Evolutionary conservation across 1,140 invertebrate genomes (phyloP), one percentile per base, ranked within the genome.

Genomic region (Penaeus vannamei): DNA sequence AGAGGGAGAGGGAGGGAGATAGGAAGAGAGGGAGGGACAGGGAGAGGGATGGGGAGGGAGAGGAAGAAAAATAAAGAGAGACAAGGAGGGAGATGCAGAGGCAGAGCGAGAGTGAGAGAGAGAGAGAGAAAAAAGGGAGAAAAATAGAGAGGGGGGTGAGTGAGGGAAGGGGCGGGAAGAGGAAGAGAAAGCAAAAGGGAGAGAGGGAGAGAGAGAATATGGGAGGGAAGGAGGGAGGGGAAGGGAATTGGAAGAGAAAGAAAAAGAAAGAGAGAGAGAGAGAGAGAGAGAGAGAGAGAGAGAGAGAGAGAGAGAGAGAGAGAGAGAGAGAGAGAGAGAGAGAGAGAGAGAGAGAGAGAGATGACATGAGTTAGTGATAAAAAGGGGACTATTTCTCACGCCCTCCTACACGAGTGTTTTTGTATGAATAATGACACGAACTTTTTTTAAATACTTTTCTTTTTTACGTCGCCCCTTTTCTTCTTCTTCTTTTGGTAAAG

Each of bases 301-400:
- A 53, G 22, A 53, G 20, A 20, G 53, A 20, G 7, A 26, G 26
- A 53, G 53, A n/a, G 59, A 53, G 7, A 26, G n/a, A 53, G 46
- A 53, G 23, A 53, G 59, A 53, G 29, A 26, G n/a, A 22, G 61
- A 84, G 60, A 19, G 12, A 61, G 22, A n/a, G 64, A 72, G 23
- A 20, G 36, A 60, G 53, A 36, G 1, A 42, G 12, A 84, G 53
- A 26, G 19, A 61, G 84, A 19, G 81, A 83, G 61, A 64, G 81
- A 83, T 53, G 36, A 60, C 59, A 60, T 32, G 81, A 83, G 61
- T 32, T 29, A 84, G 83, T 46, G 83, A 69, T 32, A 72, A 64
- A 84, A 64, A 84, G 61, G 53, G 83, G 32, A 2, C 26, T 59
- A 64, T 76, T 26, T 20, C 26, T 53, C 53, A 53, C 23, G 42